Evolutionary conservation across 2,113 vertebrate species (phyloP).

Genomic region (Pan troglodytes): NHGRI_mPanTro3-v2.1_pri NC_072410.2:74022501-74023000

Average conservation of each 20-base stretch:
- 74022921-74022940: not conserved
- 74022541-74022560: not conserved
- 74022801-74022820: not conserved
- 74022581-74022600: not conserved
- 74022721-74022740: too few species aligned
- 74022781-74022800: too few species aligned
- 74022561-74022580: not conserved
- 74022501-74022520: not conserved
- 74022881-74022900: not conserved
- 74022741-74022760: too few species aligned
- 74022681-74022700: too few species aligned
- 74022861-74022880: not conserved
- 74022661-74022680: too few species aligned
- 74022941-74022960: not conserved
- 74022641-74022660: too few species aligned
- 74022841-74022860: conserved; percentile 22
- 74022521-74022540: not conserved
- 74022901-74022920: not conserved
- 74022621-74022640: not conserved
- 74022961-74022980: not conserved
- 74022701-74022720: too few species aligned
- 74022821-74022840: not conserved
- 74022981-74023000: not conserved
- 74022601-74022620: not conserved
- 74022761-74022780: too few species aligned